Evolutionary conservation across 2,888 invertebrate species (phyloP).

Genomic region (Leptura quadrifasciata): DNA sequence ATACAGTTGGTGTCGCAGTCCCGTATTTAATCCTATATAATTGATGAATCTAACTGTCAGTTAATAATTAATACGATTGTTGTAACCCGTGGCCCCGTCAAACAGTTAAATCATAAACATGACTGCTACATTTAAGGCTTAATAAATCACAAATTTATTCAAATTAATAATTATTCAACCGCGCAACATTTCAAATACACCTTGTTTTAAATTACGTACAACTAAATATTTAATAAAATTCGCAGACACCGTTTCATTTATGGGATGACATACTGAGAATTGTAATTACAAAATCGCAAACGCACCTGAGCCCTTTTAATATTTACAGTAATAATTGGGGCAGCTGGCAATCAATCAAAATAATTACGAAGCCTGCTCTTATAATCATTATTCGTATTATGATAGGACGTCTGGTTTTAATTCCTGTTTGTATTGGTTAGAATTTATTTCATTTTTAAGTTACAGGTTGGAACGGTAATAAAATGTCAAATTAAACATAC

Average conservation of each 20-base stretch:
- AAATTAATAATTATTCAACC: conserved; percentile 21
- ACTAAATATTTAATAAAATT: conserved; percentile 14
- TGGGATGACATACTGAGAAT: conserved; percentile 23
- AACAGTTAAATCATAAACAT: conserved; percentile 43
- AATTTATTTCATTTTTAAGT: neutral
- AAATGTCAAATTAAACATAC: too few relatives aligned
- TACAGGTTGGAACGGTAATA: too few relatives aligned
- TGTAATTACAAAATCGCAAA: conserved; percentile 37
- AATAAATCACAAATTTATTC: conserved; percentile 44
- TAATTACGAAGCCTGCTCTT: conserved; percentile 22
- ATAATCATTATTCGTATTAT: conserved; percentile 5
- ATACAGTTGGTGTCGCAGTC: conserved; percentile 13
- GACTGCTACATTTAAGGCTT: conserved; percentile 42
- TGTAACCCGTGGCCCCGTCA: conserved; percentile 39
- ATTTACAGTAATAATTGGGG: conserved; percentile 22
- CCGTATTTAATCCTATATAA: conserved; percentile 39
- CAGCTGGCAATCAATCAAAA: conserved; percentile 35
- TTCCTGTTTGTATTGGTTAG: neutral
- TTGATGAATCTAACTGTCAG: conserved; percentile 45
- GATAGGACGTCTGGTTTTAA: neutral
- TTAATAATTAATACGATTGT: conserved; percentile 49
- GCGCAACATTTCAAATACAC: neutral
- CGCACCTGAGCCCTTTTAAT: conserved; percentile 36
- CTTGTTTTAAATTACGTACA: conserved; percentile 5
- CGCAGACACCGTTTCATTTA: neutral